Conservation (phyloP, 2,888 invertebrate genomes). For the Phyllotreta striolata region DNA sequence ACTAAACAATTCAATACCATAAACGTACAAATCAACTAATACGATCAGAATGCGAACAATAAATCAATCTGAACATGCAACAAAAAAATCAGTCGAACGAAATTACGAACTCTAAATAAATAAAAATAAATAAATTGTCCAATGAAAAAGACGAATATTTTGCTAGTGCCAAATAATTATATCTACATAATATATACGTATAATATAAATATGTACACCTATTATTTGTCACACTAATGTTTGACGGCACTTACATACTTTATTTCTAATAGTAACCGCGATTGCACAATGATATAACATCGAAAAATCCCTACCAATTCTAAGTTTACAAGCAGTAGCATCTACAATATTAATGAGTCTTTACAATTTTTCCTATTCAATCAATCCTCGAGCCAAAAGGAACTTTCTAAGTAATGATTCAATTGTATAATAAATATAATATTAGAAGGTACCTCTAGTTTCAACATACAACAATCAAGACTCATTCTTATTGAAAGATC, state of each 20-base stretch:
- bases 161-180: constrained; percentile 45
- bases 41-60: constrained; percentile 21
- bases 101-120: constrained; percentile 37
- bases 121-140: constrained; percentile 31
- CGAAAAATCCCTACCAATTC: constrained; percentile 41
- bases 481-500: constrained; percentile 8
- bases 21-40: constrained; percentile 7
- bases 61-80: constrained; percentile 36
- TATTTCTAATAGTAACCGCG: constrained; percentile 40
- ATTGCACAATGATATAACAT: constrained; percentile 53
- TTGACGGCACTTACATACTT: constrained; percentile 56
- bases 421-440: too few species aligned
- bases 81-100: constrained; percentile 38
- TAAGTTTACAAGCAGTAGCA: constrained; percentile 8
- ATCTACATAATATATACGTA: constrained; percentile 45
- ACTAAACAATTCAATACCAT: constrained; percentile 1
- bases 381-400: too few species aligned
- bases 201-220: constrained; percentile 50
- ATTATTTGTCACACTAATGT: constrained; percentile 56
- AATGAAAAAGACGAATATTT: constrained; percentile 31
- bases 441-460: too few species aligned
- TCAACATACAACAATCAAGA: background rate
- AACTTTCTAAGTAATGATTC: too few species aligned
- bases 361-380: background rate
- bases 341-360: constrained; percentile 5